Evolutionary conservation across 2,888 invertebrate genomes (phyloP), one percentile per base, ranked within the genome.

Genomic region (Melangyna quadrimaculata): DNA sequence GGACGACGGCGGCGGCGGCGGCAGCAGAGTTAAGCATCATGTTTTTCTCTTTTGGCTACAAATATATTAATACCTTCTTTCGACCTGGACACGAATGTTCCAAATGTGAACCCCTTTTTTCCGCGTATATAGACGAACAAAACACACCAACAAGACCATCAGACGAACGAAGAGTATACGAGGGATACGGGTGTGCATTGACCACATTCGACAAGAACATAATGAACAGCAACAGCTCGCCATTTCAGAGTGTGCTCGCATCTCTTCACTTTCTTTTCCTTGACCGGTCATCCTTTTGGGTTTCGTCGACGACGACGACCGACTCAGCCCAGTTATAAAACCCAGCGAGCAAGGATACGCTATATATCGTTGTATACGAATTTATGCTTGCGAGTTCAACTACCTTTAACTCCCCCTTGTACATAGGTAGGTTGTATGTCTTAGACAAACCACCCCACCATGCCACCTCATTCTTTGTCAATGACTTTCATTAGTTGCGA

Each of bases 401-500:
- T 84, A 84, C 84, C 80, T 84, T 80, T 72, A 43, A 75, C 65
- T 75, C 37, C 75, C 65, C 61, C 65, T 45, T 29, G 45, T 17
- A 43, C 19, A 32, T 57, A 17, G 10, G 10, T 43, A 40, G 8
- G 63, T 69, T 43, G n/a, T 48, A 9, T 29, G 70, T 74, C 27
- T 53, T 51, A 51, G 24, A 45, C 17, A 17, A 8, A 43, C 53
- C 24, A 43, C 53, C 53, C 59, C 22, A 3, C 14, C 45, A n/a
- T 14, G 10, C 43, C 37, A 19, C 37, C 35, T 48, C 51, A 57
- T 67, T 53, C 75, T 69, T 69, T 67, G 75, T 79, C 84, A 80
- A 79, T 84, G 84, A 84, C 84, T 84, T 84, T 84, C 84, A 84
- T 84, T 84, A 84, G 84, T 77, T 84, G 75, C 80, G 84, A 80